Conservation (phyloP, 2,888 invertebrate species). For the Mantis religiosa region DNA sequence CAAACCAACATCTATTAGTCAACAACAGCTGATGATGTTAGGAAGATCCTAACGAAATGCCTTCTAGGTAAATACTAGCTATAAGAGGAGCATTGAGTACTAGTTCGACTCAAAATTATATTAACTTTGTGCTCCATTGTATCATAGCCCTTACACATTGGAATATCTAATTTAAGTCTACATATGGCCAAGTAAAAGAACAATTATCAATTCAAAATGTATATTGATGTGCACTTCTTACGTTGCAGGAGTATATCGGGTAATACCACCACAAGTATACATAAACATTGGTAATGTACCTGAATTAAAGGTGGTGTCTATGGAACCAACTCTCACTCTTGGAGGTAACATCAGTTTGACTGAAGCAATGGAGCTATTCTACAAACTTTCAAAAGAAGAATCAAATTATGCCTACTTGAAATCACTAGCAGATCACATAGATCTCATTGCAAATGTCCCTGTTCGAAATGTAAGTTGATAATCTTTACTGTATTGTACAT, state of each 20-base stretch:
- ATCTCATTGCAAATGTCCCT: constrained; percentile 43
- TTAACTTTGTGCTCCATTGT: too few species aligned
- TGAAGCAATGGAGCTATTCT: constrained; percentile 51
- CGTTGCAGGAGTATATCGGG: constrained; percentile 46
- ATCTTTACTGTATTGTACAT: neutral
- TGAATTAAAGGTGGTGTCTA: constrained; percentile 50
- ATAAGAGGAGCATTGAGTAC: too few species aligned
- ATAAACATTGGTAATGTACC: constrained; percentile 60
- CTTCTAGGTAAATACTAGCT: too few species aligned
- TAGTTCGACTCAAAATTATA: too few species aligned
- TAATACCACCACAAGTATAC: constrained; percentile 50
- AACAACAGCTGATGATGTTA: too few species aligned
- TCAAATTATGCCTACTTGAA: constrained; percentile 36
- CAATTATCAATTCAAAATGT: neutral
- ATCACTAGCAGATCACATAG: constrained; percentile 40
- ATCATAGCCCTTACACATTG: too few species aligned
- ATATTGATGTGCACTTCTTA: neutral
- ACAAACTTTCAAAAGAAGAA: constrained; percentile 19
- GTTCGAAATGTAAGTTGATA: constrained; percentile 42
- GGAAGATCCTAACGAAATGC: too few species aligned
- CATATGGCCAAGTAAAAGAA: too few species aligned
- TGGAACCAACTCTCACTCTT: constrained; percentile 48
- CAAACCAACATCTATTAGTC: too few species aligned
- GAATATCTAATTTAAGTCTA: too few species aligned
- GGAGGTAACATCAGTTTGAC: constrained; percentile 59